These are phyloP conservation scores for Tamandua tetradactyla DNA, from an alignment of 2,797 vertebrate genomes.

Conservation along the genomic window DNA sequence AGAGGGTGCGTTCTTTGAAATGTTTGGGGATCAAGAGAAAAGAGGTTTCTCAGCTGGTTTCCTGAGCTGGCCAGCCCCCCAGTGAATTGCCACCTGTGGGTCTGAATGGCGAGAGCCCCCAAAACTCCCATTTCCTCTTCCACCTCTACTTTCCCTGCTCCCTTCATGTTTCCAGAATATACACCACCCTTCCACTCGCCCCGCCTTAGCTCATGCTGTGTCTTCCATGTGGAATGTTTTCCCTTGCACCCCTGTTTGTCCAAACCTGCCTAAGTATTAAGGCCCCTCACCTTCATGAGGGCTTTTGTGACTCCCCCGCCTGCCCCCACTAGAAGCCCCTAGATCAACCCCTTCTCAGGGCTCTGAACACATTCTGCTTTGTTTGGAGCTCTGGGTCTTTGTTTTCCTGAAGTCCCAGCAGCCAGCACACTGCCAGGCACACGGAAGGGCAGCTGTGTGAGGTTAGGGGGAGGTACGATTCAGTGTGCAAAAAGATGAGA, in stretches of 20 bases:
- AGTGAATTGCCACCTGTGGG: background rate
- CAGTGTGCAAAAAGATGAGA: background rate
- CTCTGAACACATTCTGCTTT: background rate
- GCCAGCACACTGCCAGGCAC: background rate
- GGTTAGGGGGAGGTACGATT: background rate
- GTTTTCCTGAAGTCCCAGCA: background rate
- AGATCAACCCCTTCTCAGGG: background rate
- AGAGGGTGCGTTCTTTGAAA: background rate
- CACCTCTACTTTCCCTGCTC: background rate
- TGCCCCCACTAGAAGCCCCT: background rate
- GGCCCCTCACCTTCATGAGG: background rate
- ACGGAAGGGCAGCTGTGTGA: background rate
- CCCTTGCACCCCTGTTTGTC: background rate
- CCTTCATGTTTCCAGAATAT: background rate
- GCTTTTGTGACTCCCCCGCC: background rate
- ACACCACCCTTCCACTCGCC: background rate
- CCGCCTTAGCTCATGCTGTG: background rate
- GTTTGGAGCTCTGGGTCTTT: background rate
- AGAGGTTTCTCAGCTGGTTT: too few species aligned
- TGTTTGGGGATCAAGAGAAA: background rate
- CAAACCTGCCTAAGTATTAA: background rate
- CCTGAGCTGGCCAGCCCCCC: background rate
- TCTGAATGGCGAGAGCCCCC: background rate
- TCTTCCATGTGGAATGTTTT: background rate
- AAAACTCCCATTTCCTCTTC: background rate